Conservation (phyloP, 2,888 invertebrate species). For the Ectropis crepuscularia region DNA sequence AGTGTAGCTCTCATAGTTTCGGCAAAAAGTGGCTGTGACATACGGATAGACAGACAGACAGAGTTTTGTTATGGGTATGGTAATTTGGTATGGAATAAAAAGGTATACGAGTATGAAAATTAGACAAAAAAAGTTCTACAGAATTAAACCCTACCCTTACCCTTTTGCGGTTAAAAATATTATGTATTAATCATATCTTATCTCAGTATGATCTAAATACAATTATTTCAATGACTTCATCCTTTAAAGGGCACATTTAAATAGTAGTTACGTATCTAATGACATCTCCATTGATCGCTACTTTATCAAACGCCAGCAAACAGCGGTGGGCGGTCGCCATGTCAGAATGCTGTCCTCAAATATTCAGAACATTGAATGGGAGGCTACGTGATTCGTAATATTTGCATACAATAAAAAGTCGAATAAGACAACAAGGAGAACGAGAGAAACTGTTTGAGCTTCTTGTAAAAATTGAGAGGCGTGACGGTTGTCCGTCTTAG, state of each 20-base stretch:
- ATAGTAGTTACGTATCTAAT: constrained; percentile 37
- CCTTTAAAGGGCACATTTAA: constrained; percentile 39
- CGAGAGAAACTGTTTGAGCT: constrained; percentile 25
- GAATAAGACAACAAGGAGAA: constrained; percentile 11
- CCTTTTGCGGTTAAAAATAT: too few species aligned
- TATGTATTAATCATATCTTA: not conserved
- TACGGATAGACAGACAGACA: too few species aligned
- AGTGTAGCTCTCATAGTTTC: too few species aligned
- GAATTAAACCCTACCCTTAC: too few species aligned
- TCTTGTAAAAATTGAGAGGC: constrained; percentile 30
- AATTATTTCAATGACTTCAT: constrained; percentile 31
- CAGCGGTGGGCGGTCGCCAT: constrained; percentile 58
- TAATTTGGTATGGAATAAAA: too few species aligned
- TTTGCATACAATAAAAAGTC: constrained; percentile 70
- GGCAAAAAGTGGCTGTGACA: too few species aligned
- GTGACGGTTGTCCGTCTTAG: constrained; percentile 52
- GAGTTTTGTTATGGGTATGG: too few species aligned
- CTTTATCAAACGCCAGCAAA: constrained; percentile 33
- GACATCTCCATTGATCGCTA: constrained; percentile 46
- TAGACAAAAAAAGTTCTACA: not conserved
- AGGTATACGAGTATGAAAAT: too few species aligned
- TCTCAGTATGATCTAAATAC: constrained; percentile 23
- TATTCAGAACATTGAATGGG: constrained; percentile 70
- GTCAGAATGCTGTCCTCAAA: constrained; percentile 57
- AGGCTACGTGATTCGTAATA: constrained; percentile 63